phyloP scores from a whole-genome alignment of 2,888 invertebrate species.

The Geotrupes spiniger region DNA sequence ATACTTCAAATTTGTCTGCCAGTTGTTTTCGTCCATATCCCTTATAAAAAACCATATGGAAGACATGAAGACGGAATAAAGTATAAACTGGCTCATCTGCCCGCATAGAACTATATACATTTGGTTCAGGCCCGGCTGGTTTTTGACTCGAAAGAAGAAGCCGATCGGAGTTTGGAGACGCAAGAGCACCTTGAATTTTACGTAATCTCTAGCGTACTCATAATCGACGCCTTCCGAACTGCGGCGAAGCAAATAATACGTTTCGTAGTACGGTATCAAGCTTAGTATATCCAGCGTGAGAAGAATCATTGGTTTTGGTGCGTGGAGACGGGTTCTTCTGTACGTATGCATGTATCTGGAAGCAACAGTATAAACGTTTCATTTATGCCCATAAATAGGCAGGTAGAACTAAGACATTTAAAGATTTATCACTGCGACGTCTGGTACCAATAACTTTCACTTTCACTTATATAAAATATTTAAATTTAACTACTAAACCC shows the following conservation, averaged over 20 bases:
- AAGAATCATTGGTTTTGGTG: constrained; percentile 14
- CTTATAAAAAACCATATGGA: constrained; percentile 19
- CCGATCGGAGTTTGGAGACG: constrained; percentile 12
- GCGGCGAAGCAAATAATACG: constrained; percentile 15
- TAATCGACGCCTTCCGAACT: constrained; percentile 8
- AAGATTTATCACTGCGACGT: too few relatives aligned
- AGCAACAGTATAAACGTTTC: neutral
- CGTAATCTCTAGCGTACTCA: constrained; percentile 1
- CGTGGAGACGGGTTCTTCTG: constrained; percentile 4
- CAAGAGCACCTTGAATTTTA: constrained; percentile 12
- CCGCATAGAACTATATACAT: constrained; percentile 12
- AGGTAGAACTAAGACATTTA: too few relatives aligned
- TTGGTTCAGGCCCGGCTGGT: constrained; percentile 20
- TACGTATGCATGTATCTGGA: constrained; percentile 10
- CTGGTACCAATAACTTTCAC: too few relatives aligned
- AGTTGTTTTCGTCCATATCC: constrained; percentile 10
- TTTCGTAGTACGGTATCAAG: constrained; percentile 23
- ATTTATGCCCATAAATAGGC: too few relatives aligned
- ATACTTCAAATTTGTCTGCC: constrained; percentile 16
- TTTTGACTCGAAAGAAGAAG: constrained; percentile 13
- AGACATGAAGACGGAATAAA: constrained; percentile 18
- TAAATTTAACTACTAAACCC: too few relatives aligned
- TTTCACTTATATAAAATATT: too few relatives aligned
- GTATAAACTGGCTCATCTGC: constrained; percentile 17
- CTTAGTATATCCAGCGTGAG: constrained; percentile 22